Evolutionary conservation across 2,797 vertebrate species (phyloP), one percentile per base, ranked within the genome.

Genomic region (Rhodeus uyekii): DNA sequence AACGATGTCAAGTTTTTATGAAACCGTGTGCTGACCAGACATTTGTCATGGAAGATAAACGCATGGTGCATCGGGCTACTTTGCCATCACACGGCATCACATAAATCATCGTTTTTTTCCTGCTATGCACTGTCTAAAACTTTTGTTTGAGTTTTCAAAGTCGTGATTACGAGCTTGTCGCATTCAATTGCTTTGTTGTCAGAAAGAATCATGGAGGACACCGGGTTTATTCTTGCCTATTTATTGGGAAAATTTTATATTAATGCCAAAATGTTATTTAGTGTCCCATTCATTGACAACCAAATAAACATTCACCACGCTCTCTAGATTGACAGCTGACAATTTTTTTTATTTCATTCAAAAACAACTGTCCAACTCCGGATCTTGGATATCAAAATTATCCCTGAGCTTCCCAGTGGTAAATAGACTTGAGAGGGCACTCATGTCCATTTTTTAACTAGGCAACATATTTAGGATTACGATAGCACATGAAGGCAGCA

Each of bases 21-120:
- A 78, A 68, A 24, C 24, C 16, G 0, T 53, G 48, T 68, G 34
- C 63, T 68, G 64, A 78, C 6, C 34, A 27, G 34, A 12, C 77
- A n/a, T 79, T 69, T 65, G 63, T 69, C 77, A 79, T 38, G 24
- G 77, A 55, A 68, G 77, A 67, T 79, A 69, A 69, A 79, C 65
- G 44, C 22, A 5, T 1, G 5, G n/a, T 60, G 44, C 34, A 13
- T 44, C 36, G 75, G 46, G 46, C 6, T 36, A 32, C 46, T 14
- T 73, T 53, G 22, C 75, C 29, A 36, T 76, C 38, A 60, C 8
- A 27, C 18, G 48, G 48, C 6, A 3, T 24, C 61, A 14, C 64
- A 50, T 50, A 61, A 24, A 78, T 78, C 29, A 64, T 1, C 0
- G 29, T 24, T 64, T 24, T 8, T n/a, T 32, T 78, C 4, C 1